Base-by-base conservation (phyloP, 2,797 vertebrate species). In the Rallus crepitans region DNA sequence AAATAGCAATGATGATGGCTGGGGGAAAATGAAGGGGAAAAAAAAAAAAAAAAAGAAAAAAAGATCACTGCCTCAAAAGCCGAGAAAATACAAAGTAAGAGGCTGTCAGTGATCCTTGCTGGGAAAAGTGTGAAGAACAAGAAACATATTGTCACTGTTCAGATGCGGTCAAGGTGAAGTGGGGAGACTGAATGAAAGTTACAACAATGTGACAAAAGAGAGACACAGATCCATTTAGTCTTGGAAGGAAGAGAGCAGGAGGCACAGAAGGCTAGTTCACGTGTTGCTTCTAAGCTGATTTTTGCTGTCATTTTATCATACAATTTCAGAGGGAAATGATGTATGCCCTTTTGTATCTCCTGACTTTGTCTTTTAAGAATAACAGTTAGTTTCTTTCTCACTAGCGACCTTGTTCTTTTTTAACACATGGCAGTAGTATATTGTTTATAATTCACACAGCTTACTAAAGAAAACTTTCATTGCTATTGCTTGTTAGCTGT, bases 261-360 rank as follows among this genome's bases (percentile, higher is more conserved):
- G 95, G 72, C 87, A 73, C 93, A 91, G 94, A 97, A 96, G 92
- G 77, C 94, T 97, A 84, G 93, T 82, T 94, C 91, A 79, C 8
- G 5, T 96, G 92, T 80, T 96, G 78, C 92, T 96, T 95, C 87
- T 94, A 94, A 95, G 89, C 94, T 96, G 90, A 95, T 91, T 97
- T 96, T 95, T 88, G 70, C 92, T 91, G 97, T 97, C 95, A 97
- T 96, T 95, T 96, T 95, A 87, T 91, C 88, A 93, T 78, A 92
- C 91, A 81, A 70, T 97, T 97, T 97, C 96, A 97, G 90, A 96
- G 86, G 95, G 96, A 98, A 97, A 96, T 97, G 96, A 94, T 97
- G 68, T 96, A 85, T 85, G 71, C 92, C 97, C 95, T 97, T 98
- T 97, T 96, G 95, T 96, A 96, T 95, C 96, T 90, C 77, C 80